Percentiles rank a stretch among this genome's conserved stretches.
These are phyloP conservation scores for Calonectris borealis DNA, from an alignment of 2,113 vertebrate genomes.

Conservation along the genomic window DNA sequence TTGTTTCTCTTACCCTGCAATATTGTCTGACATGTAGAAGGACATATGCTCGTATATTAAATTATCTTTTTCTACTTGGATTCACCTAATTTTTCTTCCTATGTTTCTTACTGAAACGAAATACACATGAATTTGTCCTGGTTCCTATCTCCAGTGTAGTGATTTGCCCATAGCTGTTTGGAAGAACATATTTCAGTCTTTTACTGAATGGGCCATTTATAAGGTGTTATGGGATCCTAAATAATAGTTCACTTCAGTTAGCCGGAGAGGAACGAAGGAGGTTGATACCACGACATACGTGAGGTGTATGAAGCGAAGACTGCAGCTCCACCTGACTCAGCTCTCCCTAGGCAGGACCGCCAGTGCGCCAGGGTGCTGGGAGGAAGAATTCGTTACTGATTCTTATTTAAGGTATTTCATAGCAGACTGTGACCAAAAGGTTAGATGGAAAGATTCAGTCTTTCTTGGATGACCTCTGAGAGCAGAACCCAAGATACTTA, in stretches of 20 bases:
- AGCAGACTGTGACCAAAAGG: background rate
- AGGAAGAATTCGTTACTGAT: background rate
- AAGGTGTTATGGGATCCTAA: background rate
- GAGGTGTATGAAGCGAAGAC: background rate
- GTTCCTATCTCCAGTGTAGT: background rate
- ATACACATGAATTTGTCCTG: background rate
- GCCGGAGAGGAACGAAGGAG: background rate
- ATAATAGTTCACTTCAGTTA: background rate
- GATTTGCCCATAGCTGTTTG: background rate
- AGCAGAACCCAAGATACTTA: background rate
- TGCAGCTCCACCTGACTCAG: background rate
- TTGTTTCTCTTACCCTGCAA: background rate
- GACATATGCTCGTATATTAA: background rate
- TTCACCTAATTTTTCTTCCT: background rate
- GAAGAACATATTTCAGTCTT: background rate
- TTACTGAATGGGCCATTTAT: background rate
- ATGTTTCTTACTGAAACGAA: background rate
- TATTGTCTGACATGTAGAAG: background rate
- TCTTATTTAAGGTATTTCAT: background rate
- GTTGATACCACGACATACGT: background rate
- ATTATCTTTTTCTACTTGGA: background rate
- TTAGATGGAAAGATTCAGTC: background rate
- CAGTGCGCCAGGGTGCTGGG: rapidly evolving
- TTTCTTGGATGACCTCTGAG: background rate
- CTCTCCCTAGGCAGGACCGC: background rate